Evolutionary conservation across 2,888 invertebrate genomes (phyloP), one percentile per base, ranked within the genome.

Genomic region (Macrophya alboannulata): DNA sequence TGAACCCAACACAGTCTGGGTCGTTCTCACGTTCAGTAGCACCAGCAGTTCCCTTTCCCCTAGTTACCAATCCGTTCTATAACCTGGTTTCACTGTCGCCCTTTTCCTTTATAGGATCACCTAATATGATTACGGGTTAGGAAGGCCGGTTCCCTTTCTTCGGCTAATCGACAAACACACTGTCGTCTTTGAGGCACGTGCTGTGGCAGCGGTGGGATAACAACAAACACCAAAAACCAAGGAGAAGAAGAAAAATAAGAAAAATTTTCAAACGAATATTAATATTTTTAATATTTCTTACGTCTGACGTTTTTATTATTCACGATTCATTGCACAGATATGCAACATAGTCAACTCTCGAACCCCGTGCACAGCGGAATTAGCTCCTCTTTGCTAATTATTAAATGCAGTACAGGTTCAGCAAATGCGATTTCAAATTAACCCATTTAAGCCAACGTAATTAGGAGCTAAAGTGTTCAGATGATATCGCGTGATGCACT

Each of bases 131-230:
- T 86, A 86, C 72, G 82, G 83, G 76, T 25, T 45, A 71, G 76
- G 40, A n/a, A 12, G 1, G 9, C 31, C 25, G n/a, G 31, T 43
- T 71, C 21, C 74, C 59, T 71, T 82, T 77, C 82, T 85, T 37
- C 88, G 85, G 85, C 88, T 89, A 89, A 90, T 89, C 87, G 89
- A 84, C 86, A 86, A 88, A 87, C 88, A 88, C 85, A 85, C 77
- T 15, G 76, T 37, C 21, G 71, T 31, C 62, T 37, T 84, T 79
- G 12, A 40, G 0, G 9, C 37, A 15, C n/a, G 25, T n/a, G 37
- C 4, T n/a, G 37, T 31, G 31, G 3, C 31, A 31, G 31, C 31
- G 31, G 25, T 68, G 15, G 12, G 12, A 17, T 25, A 5, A 55
- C n/a, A n/a, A 55, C 17, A 1, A 8, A n/a, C 8, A 55, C 6